These are phyloP conservation scores for Spheniscus humboldti DNA, from an alignment of 2,797 vertebrate species.

Conservation along the genomic window DNA sequence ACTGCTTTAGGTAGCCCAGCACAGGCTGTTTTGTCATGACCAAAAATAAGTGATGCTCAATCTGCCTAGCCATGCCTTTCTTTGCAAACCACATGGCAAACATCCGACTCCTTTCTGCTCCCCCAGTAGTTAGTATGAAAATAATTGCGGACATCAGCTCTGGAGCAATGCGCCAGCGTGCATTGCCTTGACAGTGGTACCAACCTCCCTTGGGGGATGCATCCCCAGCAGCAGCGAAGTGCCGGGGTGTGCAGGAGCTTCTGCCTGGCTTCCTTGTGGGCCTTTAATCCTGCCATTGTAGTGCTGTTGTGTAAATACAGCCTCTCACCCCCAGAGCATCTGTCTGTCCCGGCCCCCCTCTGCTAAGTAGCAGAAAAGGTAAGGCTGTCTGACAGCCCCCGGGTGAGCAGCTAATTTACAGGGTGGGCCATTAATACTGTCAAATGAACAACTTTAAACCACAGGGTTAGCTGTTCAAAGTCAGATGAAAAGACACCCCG, in stretches of 20 bases:
- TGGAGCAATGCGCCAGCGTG: neutral
- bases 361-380: neutral
- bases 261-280: neutral
- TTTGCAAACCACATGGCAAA: neutral
- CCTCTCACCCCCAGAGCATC: neutral
- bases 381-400: neutral
- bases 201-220: neutral
- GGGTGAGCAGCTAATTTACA: slow-evolving; percentile 20
- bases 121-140: neutral
- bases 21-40: neutral
- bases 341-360: neutral
- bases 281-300: neutral
- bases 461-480: slow-evolving; percentile 19
- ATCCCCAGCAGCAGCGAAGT: neutral
- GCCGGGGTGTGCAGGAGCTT: neutral
- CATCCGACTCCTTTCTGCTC: neutral
- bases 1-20: neutral
- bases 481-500: slow-evolving; percentile 7
- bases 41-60: neutral
- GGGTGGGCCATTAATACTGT: slow-evolving; percentile 15
- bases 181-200: neutral
- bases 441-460: slow-evolving; percentile 46
- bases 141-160: rapidly evolving
- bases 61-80: neutral
- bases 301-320: neutral